phyloP scores from a whole-genome alignment of 2,888 invertebrate species.

The Cheiracanthium punctorium region DNA sequence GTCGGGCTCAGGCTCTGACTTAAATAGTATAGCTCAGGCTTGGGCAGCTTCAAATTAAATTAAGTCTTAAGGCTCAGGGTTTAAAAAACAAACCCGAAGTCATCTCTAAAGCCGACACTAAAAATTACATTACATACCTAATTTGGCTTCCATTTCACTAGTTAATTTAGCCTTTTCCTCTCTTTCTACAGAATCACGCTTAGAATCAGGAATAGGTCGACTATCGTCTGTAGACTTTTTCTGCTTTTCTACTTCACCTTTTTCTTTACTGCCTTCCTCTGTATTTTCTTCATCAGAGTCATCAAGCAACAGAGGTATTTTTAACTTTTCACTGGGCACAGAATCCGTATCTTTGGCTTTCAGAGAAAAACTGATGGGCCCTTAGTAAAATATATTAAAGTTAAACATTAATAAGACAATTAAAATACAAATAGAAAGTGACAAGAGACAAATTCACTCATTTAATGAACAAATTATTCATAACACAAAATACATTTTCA shows the following conservation, averaged over 20 bases:
- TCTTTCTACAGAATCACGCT: not conserved
- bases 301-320: conserved; percentile 83
- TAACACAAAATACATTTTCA: not conserved
- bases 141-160: conserved; percentile 56
- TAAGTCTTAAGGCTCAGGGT: too few species aligned
- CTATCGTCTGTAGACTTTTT: conserved; percentile 75
- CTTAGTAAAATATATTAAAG: conserved; percentile 76
- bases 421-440: too few species aligned
- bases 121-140: conserved; percentile 45
- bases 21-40: too few species aligned
- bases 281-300: conserved; percentile 63
- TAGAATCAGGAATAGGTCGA: conserved; percentile 26
- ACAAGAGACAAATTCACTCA: too few species aligned
- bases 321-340: conserved; percentile 80
- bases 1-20: too few species aligned
- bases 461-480: not conserved
- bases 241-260: conserved; percentile 59
- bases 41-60: too few species aligned
- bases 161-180: conserved; percentile 34
- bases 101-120: too few species aligned
- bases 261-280: conserved; percentile 50
- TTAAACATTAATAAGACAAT: too few species aligned
- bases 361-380: conserved; percentile 89
- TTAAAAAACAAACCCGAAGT: too few species aligned
- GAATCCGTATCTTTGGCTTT: conserved; percentile 85